These are phyloP conservation scores for Plebejus argus DNA, from an alignment of 2,888 invertebrate species.

Conservation along the genomic window DNA sequence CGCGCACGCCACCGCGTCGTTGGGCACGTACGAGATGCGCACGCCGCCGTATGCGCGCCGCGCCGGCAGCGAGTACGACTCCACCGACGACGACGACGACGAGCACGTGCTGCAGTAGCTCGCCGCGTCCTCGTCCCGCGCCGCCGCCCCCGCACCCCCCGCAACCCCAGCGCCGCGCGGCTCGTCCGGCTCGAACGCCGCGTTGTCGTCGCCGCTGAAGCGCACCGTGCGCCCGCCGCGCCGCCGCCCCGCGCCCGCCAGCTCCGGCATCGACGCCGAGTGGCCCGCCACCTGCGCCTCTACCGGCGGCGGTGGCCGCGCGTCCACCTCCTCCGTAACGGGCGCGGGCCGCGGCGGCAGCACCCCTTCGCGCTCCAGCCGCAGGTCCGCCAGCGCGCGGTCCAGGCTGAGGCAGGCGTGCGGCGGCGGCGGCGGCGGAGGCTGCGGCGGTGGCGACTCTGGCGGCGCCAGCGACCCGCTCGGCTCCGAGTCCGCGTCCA, in stretches of 20 bases:
- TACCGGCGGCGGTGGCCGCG: slow-evolving; percentile 77
- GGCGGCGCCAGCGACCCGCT: slow-evolving; percentile 76
- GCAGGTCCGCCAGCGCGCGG: slow-evolving; percentile 71
- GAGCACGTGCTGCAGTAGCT: slow-evolving; percentile 95
- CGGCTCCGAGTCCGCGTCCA: slow-evolving; percentile 82
- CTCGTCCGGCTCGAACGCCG: slow-evolving; percentile 73
- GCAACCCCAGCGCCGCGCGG: slow-evolving; percentile 58
- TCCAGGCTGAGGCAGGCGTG: slow-evolving; percentile 73
- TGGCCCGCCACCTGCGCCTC: slow-evolving; percentile 77
- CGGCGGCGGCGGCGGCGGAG: slow-evolving; percentile 69
- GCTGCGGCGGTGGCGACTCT: slow-evolving; percentile 69
- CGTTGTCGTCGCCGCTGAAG: slow-evolving; percentile 74
- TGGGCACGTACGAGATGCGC: slow-evolving; percentile 95
- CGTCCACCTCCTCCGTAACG: slow-evolving; percentile 58
- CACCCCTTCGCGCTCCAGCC: slow-evolving; percentile 85
- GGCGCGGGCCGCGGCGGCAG: slow-evolving; percentile 83
- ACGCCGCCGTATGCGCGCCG: slow-evolving; percentile 93
- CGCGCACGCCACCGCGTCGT: slow-evolving; percentile 93
- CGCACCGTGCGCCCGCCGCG: slow-evolving; percentile 70
- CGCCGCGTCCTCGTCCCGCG: slow-evolving; percentile 83
- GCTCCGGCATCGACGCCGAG: slow-evolving; percentile 74
- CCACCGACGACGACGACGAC: slow-evolving; percentile 93
- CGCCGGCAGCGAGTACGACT: slow-evolving; percentile 92
- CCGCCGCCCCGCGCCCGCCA: slow-evolving; percentile 72
- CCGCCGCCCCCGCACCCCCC: slow-evolving; percentile 58